Conservation (phyloP, 2,797 vertebrate genomes). For the Hydrocynus forskahlii region DNA sequence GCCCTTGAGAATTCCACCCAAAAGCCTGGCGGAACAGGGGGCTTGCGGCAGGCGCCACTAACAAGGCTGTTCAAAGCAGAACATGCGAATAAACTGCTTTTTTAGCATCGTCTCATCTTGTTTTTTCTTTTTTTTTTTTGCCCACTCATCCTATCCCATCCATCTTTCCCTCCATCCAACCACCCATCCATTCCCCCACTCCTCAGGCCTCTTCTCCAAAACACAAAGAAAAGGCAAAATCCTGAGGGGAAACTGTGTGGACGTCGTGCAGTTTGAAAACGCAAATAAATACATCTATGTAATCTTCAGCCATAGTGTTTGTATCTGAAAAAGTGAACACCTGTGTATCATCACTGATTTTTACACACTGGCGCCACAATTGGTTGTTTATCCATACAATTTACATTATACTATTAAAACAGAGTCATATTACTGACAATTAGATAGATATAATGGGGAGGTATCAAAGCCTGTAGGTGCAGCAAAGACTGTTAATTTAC, state of each 20-base stretch:
- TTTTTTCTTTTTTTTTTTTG: not conserved
- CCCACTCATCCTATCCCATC: not conserved
- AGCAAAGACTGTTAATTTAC: no score
- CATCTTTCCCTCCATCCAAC: not conserved
- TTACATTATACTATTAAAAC: no score
- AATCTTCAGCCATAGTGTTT: conserved; percentile 39
- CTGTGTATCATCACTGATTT: no score
- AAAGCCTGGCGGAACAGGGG: conserved; percentile 7
- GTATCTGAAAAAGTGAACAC: not conserved
- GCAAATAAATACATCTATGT: conserved; percentile 43
- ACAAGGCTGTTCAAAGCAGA: not conserved
- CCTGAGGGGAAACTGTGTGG: conserved; percentile 16
- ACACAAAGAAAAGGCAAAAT: conserved; percentile 14
- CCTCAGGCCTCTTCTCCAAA: conserved; percentile 5
- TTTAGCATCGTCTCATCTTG: not conserved
- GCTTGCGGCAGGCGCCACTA: not conserved
- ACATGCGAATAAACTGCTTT: conserved; percentile 1
- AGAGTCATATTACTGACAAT: no score
- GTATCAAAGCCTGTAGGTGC: no score
- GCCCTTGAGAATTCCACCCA: conserved; percentile 10
- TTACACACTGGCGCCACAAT: no score
- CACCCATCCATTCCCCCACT: not conserved
- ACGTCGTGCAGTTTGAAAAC: conserved; percentile 42
- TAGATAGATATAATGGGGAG: no score
- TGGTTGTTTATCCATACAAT: no score